Conservation (phyloP, 2,797 vertebrate genomes). For the Enoplosus armatus region DNA sequence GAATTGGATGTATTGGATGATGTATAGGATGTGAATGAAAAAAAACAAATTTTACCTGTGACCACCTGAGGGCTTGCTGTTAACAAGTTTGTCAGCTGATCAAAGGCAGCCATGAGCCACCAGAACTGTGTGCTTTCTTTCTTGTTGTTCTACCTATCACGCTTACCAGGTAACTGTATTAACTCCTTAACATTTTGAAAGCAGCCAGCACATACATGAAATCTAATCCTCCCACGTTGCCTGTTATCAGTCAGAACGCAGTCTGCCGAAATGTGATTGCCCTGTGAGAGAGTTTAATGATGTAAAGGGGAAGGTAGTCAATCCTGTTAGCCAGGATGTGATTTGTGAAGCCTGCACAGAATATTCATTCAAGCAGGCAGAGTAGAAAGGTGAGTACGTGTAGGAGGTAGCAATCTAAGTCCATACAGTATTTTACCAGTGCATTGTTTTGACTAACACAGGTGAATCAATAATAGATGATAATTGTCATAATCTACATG, state of each 20-base stretch:
- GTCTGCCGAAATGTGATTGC: background rate
- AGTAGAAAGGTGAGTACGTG: background rate
- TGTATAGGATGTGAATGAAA: background rate
- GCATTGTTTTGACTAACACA: background rate
- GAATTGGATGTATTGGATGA: background rate
- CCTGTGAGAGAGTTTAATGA: conserved; percentile 29
- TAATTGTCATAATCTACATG: background rate
- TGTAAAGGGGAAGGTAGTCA: conserved; percentile 19
- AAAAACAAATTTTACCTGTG: no score
- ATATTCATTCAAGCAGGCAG: conserved; percentile 14
- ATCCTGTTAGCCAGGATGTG: conserved; percentile 27
- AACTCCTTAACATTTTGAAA: background rate
- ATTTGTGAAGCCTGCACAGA: conserved; percentile 29
- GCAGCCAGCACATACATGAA: background rate
- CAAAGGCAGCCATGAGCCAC: background rate
- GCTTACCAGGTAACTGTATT: background rate
- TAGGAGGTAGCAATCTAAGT: background rate
- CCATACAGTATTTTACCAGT: background rate
- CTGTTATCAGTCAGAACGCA: conserved; percentile 11
- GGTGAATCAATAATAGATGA: background rate
- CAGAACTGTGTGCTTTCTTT: background rate
- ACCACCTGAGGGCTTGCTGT: conserved; percentile 32
- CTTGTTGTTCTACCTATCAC: background rate
- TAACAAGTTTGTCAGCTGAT: background rate
- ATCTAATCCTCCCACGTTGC: conserved; percentile 1